A percentile compares a stretch with the other conserved stretches of the same genome.
These are phyloP conservation scores for Drosophila longiperda DNA, from an alignment of 2,888 invertebrate genomes.

Conservation along the genomic window DNA sequence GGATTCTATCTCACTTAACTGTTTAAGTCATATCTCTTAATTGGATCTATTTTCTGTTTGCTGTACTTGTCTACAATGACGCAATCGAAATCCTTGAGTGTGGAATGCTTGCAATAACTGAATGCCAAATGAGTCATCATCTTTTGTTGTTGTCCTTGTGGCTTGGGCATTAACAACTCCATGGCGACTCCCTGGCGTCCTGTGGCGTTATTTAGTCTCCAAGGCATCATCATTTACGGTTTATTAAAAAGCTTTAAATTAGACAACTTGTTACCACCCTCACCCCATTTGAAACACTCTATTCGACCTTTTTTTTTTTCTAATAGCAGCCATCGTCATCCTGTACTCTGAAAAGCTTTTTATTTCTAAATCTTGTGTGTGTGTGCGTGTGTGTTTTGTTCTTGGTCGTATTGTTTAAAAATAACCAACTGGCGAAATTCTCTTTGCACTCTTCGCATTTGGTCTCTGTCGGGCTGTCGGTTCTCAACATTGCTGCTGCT, in stretches of 20 bases:
- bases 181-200: conserved; percentile 61
- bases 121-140: conserved; percentile 69
- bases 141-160: conserved; percentile 56
- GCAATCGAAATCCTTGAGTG: conserved; percentile 69
- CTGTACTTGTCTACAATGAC: conserved; percentile 48
- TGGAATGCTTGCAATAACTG: conserved; percentile 41
- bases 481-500: conserved; percentile 4
- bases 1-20: background rate
- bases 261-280: conserved; percentile 25
- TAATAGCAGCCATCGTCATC: conserved; percentile 39
- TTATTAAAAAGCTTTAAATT: conserved; percentile 60
- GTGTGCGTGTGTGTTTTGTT: background rate
- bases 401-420: conserved; percentile 63
- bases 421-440: conserved; percentile 62
- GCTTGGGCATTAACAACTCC: conserved; percentile 64
- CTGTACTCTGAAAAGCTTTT: conserved; percentile 63
- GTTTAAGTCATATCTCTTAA: background rate
- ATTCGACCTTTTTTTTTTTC: conserved; percentile 12
- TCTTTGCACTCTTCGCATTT: conserved; percentile 61
- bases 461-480: conserved; percentile 35
- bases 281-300: background rate
- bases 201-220: conserved; percentile 46
- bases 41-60: background rate
- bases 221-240: conserved; percentile 49
- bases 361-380: conserved; percentile 36